phyloP scores from a whole-genome alignment of 2,888 invertebrate species.

The Erpobdella octoculata region DNA sequence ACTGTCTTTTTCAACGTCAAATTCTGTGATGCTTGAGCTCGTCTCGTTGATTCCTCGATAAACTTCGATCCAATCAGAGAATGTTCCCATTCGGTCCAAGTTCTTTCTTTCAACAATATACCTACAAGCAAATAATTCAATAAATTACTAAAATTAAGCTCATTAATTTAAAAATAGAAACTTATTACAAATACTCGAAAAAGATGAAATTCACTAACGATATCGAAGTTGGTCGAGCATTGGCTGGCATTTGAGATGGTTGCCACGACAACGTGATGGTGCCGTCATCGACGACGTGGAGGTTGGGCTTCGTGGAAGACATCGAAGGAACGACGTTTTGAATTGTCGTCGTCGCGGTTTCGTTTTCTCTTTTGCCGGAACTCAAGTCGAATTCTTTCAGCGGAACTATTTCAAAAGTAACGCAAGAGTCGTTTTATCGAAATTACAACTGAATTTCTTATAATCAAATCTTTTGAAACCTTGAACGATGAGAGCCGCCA shows the following conservation, averaged over 20 bases:
- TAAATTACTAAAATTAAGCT: not conserved
- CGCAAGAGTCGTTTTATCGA: not conserved
- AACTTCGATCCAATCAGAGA: conserved; percentile 75
- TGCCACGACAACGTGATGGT: conserved; percentile 44
- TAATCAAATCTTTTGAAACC: not conserved
- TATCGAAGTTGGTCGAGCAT: conserved; percentile 30
- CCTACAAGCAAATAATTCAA: conserved; percentile 33
- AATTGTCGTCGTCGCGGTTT: not conserved
- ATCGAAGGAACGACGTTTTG: conserved; percentile 43
- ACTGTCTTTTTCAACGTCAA: conserved; percentile 88
- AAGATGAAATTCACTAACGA: not conserved
- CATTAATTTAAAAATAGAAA: not conserved
- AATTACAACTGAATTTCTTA: too few species aligned
- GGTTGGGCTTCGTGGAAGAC: conserved; percentile 46
- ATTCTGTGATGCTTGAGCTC: conserved; percentile 41
- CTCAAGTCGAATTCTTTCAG: not conserved
- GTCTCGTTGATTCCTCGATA: conserved; percentile 42
- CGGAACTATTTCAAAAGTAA: not conserved
- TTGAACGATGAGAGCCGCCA: conserved; percentile 22
- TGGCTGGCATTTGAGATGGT: conserved; percentile 31
- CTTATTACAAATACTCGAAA: not conserved
- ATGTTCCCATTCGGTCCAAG: conserved; percentile 64
- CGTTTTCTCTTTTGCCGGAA: not conserved
- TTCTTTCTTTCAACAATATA: conserved; percentile 58
- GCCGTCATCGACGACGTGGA: conserved; percentile 41